Evolutionary conservation across 1,140 invertebrate genomes (phyloP).

Genomic region (Aethina tumida): DNA sequence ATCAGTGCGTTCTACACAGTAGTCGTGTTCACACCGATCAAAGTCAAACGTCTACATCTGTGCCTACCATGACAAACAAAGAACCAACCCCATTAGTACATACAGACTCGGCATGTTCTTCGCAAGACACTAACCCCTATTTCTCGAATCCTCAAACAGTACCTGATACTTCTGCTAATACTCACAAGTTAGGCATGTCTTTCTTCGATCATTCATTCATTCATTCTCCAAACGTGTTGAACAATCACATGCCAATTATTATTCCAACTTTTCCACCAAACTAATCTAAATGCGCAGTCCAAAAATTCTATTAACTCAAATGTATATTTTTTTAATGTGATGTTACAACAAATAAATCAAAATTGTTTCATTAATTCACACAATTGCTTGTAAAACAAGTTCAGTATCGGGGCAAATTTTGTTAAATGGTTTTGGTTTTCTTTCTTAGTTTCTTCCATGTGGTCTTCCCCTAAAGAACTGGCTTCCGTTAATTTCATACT

Average conservation of each 20-base stretch:
- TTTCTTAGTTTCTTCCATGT: no score
- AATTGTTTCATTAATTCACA: no score
- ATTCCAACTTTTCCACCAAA: slow-evolving; percentile 35
- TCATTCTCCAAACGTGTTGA: slow-evolving; percentile 29
- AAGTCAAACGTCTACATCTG: slow-evolving; percentile 17
- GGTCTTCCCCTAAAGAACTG: no score
- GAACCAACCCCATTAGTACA: slow-evolving; percentile 26
- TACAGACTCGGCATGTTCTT: slow-evolving; percentile 19
- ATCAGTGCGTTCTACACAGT: slow-evolving; percentile 38
- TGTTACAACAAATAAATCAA: no score
- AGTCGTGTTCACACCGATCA: slow-evolving; percentile 32
- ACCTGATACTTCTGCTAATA: slow-evolving; percentile 32
- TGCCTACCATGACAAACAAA: slow-evolving; percentile 21
- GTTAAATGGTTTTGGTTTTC: no score
- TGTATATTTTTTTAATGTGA: no score
- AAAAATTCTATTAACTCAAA: no score
- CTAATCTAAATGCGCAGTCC: no score
- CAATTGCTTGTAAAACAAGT: no score
- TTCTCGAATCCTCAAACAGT: slow-evolving; percentile 27
- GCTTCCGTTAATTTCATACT: no score
- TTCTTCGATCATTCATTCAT: slow-evolving; percentile 35
- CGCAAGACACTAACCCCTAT: slow-evolving; percentile 23
- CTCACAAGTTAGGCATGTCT: slow-evolving; percentile 33
- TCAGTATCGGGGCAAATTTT: no score
- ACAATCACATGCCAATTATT: slow-evolving; percentile 34